Evolutionary conservation across 2,113 vertebrate species (phyloP), one percentile per base, ranked within the genome.

Genomic region (Columba janthina): DNA sequence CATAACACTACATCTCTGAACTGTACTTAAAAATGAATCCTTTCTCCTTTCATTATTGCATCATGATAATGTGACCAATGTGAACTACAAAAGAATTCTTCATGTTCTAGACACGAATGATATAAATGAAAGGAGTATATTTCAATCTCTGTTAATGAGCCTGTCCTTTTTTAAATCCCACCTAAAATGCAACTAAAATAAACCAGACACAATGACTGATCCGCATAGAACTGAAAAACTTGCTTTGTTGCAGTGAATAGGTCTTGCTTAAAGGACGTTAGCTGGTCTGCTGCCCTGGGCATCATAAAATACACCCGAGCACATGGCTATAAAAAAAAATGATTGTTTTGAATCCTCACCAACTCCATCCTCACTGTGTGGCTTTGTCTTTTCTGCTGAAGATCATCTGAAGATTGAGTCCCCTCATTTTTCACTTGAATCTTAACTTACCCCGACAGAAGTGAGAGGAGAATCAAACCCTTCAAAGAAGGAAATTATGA

Each of bases 1-100:
- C 80, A 95, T 93, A 97, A 88, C 92, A 90, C 90, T 97, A 88
- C 91, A 97, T 85, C 88, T 97, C 97, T 96, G 97, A 96, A 96
- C 90, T 79, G 78, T 94, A 81, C 61, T 97, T 96, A 93, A 96
- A 96, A 98, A 93, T 82, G 85, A 89, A 85, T 86, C 75, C 58
- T 85, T 90, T 75, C 53, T 90, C 62, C 46, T 89, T 97, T 95
- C 95, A 88, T 97, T 95, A 94, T 97, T 97, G 88, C 50, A 78
- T 89, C 94, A 96, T 71, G 94, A 96, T 88, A 97, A 94, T 48
- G 73, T 82, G 85, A 96, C 82, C 95, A 91, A 95, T 58, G 50
- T 83, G 74, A 96, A 96, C 78, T 87, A 91, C 93, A 90, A 88
- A 95, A 54, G 36, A 82, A 85, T 93, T 89, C 44, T 72, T 93